These are phyloP conservation scores for Caenorhabditis sp. DNA, from an alignment of 2,888 invertebrate species.

Conservation along the genomic window DNA sequence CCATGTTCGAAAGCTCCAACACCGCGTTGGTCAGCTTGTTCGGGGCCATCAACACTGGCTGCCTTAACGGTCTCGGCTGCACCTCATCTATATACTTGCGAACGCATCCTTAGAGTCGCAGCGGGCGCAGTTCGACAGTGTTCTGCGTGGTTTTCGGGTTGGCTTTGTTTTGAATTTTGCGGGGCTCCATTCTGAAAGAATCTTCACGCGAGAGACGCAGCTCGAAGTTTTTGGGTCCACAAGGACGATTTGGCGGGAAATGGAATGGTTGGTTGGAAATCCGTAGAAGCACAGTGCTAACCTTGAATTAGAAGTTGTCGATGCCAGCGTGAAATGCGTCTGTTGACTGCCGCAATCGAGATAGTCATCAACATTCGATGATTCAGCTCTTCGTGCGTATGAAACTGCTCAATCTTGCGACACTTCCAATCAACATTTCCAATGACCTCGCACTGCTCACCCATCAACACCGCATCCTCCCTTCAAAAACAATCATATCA, in stretches of 20 bases:
- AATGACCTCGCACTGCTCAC: too few relatives aligned
- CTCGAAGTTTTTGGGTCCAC: constrained; percentile 55
- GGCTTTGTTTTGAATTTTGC: constrained; percentile 31
- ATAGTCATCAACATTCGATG: constrained; percentile 26
- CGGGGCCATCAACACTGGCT: constrained; percentile 41
- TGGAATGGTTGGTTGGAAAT: too few relatives aligned
- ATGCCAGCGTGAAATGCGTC: constrained; percentile 47
- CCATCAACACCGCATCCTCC: too few relatives aligned
- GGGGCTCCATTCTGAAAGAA: constrained; percentile 42
- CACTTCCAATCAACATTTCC: constrained; percentile 65
- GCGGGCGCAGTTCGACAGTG: constrained; percentile 17
- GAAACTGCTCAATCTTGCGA: constrained; percentile 55
- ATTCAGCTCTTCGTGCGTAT: constrained; percentile 65
- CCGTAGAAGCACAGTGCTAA: too few relatives aligned
- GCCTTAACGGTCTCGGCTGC: constrained; percentile 48
- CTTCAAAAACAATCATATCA: too few relatives aligned
- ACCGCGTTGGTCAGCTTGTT: constrained; percentile 34
- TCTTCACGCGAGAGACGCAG: constrained; percentile 59
- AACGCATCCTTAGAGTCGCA: constrained; percentile 54
- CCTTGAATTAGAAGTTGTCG: constrained; percentile 56
- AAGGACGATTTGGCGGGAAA: constrained; percentile 52
- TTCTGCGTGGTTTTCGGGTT: constrained; percentile 23
- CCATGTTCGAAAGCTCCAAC: constrained; percentile 22
- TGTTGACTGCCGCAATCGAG: constrained; percentile 42
- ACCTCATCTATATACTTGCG: constrained; percentile 54